Percentiles rank a stretch among this genome's conserved stretches.
Evolutionary conservation across 1,140 invertebrate genomes (phyloP).

Genomic region (Pentalonia nigronervosa): DNA sequence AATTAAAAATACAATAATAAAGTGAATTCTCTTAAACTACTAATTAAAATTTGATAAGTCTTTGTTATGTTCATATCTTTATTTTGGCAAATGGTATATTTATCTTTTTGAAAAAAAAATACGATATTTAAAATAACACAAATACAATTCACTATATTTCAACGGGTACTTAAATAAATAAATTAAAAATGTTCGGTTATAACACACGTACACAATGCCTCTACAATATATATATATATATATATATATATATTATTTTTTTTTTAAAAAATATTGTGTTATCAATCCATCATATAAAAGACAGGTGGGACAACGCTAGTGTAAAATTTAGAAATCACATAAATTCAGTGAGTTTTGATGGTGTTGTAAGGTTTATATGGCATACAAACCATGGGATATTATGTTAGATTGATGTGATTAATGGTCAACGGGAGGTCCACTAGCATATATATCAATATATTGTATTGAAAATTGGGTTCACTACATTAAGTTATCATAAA

Average conservation of each 20-base stretch:
- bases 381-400: neutral
- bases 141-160: neutral
- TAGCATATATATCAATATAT: neutral
- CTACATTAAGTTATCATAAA: conserved; percentile 17
- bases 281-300: neutral
- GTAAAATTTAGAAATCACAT: conserved; percentile 10
- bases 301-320: neutral
- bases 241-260: too few relatives aligned
- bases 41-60: neutral
- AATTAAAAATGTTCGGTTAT: neutral
- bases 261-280: neutral
- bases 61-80: neutral
- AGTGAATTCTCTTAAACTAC: neutral
- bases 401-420: conserved; percentile 29
- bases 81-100: neutral
- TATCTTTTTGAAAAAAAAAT: neutral
- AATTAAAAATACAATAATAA: neutral
- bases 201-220: neutral
- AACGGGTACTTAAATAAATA: neutral
- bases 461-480: conserved; percentile 2
- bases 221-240: neutral
- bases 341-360: neutral
- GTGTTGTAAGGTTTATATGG: neutral
- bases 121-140: neutral
- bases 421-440: conserved; percentile 5